These are phyloP conservation scores for Leptarthrus brevirostris DNA, from an alignment of 2,888 invertebrate genomes.

Conservation along the genomic window DNA sequence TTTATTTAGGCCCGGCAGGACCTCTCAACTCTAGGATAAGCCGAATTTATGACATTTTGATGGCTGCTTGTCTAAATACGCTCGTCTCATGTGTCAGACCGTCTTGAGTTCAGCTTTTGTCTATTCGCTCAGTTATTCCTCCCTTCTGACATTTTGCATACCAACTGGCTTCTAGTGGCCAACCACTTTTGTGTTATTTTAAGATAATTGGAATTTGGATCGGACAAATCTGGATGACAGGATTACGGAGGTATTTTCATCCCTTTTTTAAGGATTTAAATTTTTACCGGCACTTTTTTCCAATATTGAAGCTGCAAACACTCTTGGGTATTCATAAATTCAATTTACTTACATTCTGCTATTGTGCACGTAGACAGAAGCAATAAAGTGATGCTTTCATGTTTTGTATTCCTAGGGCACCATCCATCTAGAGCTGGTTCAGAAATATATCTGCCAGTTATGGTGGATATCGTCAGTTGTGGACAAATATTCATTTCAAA, in stretches of 20 bases:
- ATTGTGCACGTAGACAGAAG: too few relatives aligned
- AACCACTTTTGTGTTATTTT: constrained; percentile 39
- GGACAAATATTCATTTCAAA: constrained; percentile 38
- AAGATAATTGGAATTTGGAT: constrained; percentile 43
- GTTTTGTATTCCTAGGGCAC: too few relatives aligned
- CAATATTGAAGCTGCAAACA: too few relatives aligned
- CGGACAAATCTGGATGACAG: constrained; percentile 20
- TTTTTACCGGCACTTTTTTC: constrained; percentile 1
- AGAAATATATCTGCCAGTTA: not conserved
- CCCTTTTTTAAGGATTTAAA: not conserved
- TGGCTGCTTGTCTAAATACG: constrained; percentile 57
- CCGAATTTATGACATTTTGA: constrained; percentile 71
- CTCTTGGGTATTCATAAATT: too few relatives aligned
- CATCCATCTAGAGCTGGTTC: too few relatives aligned
- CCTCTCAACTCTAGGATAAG: constrained; percentile 55
- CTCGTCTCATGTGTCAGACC: constrained; percentile 50
- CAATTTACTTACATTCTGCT: too few relatives aligned
- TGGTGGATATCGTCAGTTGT: not conserved
- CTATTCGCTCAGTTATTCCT: not conserved
- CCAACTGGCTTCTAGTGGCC: not conserved
- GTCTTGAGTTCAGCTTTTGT: constrained; percentile 19
- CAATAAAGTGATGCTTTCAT: too few relatives aligned
- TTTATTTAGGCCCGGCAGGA: constrained; percentile 54
- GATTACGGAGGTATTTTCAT: constrained; percentile 17
- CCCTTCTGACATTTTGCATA: constrained; percentile 45